A percentile compares a stretch with the other conserved stretches of the same genome.
These are phyloP conservation scores for Pemphredon lugubris DNA, from an alignment of 2,888 invertebrate genomes.

Conservation along the genomic window DNA sequence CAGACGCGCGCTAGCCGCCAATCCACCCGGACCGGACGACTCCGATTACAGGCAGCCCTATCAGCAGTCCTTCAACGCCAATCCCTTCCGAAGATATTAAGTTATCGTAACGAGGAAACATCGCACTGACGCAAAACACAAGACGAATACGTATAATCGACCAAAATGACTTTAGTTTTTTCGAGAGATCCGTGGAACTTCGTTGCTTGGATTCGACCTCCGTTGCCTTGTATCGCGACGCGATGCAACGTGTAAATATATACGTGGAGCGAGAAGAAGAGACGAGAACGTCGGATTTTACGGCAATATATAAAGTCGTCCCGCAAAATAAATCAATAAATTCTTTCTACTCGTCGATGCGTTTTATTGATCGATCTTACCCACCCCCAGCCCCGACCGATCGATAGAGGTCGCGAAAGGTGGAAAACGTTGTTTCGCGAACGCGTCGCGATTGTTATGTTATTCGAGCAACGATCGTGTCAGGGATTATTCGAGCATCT, in stretches of 20 bases:
- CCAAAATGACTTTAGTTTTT: not conserved
- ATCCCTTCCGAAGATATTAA: conserved; percentile 53
- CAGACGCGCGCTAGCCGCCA: conserved; percentile 83
- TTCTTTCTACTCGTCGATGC: conserved; percentile 27
- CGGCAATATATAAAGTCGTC: conserved; percentile 45
- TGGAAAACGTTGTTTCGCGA: no score
- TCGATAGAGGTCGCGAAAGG: no score
- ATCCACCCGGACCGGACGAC: conserved; percentile 62
- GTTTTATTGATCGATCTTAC: not conserved
- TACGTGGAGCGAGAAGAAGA: conserved; percentile 16
- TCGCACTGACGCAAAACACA: conserved; percentile 11
- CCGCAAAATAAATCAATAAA: conserved; percentile 54
- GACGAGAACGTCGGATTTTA: conserved; percentile 19
- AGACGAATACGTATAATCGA: no score
- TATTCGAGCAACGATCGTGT: not conserved
- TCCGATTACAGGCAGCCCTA: conserved; percentile 53
- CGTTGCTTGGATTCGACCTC: conserved; percentile 24
- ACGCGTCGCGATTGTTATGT: no score
- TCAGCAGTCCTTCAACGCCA: conserved; percentile 38
- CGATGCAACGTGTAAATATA: conserved; percentile 51
- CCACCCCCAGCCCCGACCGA: no score
- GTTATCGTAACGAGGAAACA: conserved; percentile 1
- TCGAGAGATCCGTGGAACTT: conserved; percentile 9
- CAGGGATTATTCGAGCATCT: not conserved
- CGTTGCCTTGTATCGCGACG: conserved; percentile 32